These are phyloP conservation scores for Aplocera efformata DNA, from an alignment of 2,888 invertebrate genomes.

Conservation along the genomic window DNA sequence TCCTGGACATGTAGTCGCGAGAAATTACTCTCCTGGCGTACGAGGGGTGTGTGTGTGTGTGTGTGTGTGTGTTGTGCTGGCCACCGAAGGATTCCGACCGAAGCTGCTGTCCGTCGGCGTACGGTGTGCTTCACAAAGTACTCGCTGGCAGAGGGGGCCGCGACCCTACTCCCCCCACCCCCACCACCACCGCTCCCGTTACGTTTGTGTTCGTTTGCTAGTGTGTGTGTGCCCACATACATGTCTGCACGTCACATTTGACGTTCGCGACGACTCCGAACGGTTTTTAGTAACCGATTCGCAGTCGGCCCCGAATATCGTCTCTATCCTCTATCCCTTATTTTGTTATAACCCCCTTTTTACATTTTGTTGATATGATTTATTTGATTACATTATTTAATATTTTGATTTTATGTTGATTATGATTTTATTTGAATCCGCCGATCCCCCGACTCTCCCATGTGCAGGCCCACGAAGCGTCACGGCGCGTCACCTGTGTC, in stretches of 20 bases:
- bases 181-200: conserved; percentile 15
- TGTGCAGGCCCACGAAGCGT: conserved; percentile 75
- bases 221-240: conserved; percentile 6
- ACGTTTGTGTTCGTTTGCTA: conserved; percentile 18
- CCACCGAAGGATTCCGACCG: too few species aligned
- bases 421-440: conserved; percentile 13
- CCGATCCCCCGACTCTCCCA: conserved; percentile 11
- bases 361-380: conserved; percentile 3
- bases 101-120: too few species aligned
- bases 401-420: conserved; percentile 4
- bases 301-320: conserved; percentile 7
- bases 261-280: conserved; percentile 9
- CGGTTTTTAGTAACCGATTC: conserved; percentile 12
- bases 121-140: neutral
- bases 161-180: conserved; percentile 24
- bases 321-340: conserved; percentile 1
- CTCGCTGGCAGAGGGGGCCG: conserved; percentile 36
- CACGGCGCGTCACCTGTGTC: conserved; percentile 42
- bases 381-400: conserved; percentile 5
- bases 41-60: too few species aligned
- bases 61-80: too few species aligned
- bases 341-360: conserved; percentile 10
- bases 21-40: too few species aligned
- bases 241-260: conserved; percentile 4
- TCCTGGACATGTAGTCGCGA: too few species aligned